Conservation (phyloP, 2,797 vertebrate species). For the Rhinella marina region DNA sequence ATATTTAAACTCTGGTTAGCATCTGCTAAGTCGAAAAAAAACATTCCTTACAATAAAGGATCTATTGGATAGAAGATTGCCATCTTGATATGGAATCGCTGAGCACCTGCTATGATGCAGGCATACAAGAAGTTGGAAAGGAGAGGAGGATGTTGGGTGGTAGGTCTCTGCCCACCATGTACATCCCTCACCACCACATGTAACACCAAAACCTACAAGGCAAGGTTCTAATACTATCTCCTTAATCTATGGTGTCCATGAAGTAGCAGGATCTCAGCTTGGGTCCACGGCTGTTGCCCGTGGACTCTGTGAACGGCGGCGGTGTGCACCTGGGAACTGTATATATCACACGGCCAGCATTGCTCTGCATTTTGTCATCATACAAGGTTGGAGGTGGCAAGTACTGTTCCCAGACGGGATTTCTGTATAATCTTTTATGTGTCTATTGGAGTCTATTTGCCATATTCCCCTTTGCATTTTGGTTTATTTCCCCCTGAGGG, state of each 20-base stretch:
- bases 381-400: too few relatives aligned
- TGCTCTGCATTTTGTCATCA: too few relatives aligned
- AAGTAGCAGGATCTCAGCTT: not conserved
- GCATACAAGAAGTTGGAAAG: conserved; percentile 4
- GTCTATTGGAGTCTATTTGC: too few relatives aligned
- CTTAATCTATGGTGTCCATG: not conserved
- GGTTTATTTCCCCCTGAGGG: too few relatives aligned
- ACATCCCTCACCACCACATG: not conserved
- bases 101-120: not conserved
- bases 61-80: conserved; percentile 11
- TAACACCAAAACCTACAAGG: not conserved
- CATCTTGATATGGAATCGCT: not conserved
- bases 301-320: not conserved
- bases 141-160: not conserved
- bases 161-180: not conserved
- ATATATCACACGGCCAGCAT: too few relatives aligned
- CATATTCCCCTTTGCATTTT: too few relatives aligned
- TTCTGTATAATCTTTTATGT: too few relatives aligned
- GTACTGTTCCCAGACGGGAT: too few relatives aligned
- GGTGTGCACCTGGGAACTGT: too few relatives aligned
- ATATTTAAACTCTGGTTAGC: conserved; percentile 41
- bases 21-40: conserved; percentile 35
- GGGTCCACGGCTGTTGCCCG: not conserved
- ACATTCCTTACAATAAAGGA: not conserved
- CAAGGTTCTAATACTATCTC: not conserved